These are phyloP conservation scores for Eriosoma lanigerum DNA, from an alignment of 1,140 invertebrate species.

Conservation along the genomic window DNA sequence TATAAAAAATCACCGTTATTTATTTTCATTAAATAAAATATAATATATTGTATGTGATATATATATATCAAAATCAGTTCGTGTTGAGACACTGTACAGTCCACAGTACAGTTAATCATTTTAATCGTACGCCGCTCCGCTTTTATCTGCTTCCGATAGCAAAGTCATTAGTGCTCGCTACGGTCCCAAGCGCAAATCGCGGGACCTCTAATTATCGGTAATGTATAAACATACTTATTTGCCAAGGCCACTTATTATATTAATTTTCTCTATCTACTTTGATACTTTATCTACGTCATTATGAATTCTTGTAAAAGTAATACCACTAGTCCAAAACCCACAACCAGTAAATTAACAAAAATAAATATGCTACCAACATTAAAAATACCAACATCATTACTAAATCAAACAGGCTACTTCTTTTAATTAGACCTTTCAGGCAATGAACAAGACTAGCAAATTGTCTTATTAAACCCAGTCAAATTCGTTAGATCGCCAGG, in stretches of 20 bases:
- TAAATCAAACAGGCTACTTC: background rate
- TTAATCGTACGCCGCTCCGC: background rate
- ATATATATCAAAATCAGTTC: too few species aligned
- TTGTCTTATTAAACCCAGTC: background rate
- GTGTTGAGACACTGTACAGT: too few species aligned
- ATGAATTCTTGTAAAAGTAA: constrained; percentile 28
- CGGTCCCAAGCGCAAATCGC: background rate
- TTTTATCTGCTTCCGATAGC: constrained; percentile 7
- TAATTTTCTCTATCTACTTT: background rate
- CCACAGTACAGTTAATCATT: background rate
- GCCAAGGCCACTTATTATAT: background rate
- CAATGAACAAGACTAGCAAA: constrained; percentile 21
- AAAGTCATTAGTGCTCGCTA: background rate
- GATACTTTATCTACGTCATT: constrained; percentile 18
- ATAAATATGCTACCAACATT: background rate
- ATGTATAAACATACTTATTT: background rate
- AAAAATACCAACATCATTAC: constrained; percentile 24
- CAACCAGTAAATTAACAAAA: background rate
- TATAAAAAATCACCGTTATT: too few species aligned
- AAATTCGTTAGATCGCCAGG: background rate
- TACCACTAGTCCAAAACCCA: constrained; percentile 2
- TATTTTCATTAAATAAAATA: too few species aligned
- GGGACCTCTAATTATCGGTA: background rate
- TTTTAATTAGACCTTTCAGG: background rate
- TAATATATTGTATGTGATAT: too few species aligned